Evolutionary conservation across 2,113 vertebrate species (phyloP).

Genomic region (Peromyscus californicus): DNA sequence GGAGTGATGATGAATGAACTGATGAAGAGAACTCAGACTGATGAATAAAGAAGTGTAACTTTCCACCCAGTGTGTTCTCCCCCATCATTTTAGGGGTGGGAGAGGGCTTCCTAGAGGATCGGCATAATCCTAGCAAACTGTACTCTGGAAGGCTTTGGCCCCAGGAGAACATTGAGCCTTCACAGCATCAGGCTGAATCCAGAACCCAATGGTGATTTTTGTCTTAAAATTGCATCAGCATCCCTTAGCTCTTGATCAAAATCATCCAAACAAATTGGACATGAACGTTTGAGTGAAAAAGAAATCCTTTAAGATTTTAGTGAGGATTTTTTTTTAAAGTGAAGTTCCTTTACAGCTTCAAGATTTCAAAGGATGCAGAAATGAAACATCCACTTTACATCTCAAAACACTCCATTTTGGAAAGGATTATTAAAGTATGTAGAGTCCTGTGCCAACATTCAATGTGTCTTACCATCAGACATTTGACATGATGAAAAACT

Average conservation of each 20-base stretch:
- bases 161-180: not conserved
- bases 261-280: slow-evolving; percentile 39
- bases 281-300: not conserved
- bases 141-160: not conserved
- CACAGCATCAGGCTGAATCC: not conserved
- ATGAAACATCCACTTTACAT: not conserved
- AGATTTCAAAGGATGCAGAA: slow-evolving; percentile 49
- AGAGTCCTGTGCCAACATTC: not conserved
- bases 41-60: not conserved
- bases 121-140: not conserved
- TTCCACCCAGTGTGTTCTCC: not conserved
- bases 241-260: slow-evolving; percentile 53
- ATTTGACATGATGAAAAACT: slow-evolving; percentile 54
- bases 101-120: not conserved
- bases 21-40: not conserved
- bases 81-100: not conserved
- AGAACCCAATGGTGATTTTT: slow-evolving; percentile 18
- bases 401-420: not conserved
- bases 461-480: not conserved
- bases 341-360: slow-evolving; percentile 44
- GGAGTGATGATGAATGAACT: not conserved
- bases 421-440: not conserved
- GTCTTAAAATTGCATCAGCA: slow-evolving; percentile 55
- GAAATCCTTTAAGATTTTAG: slow-evolving; percentile 10
- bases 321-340: not conserved